A percentile compares a stretch with the other conserved stretches of the same genome.
Conservation (phyloP, 1,140 invertebrate genomes). For the Antheraea pernyi region DNA sequence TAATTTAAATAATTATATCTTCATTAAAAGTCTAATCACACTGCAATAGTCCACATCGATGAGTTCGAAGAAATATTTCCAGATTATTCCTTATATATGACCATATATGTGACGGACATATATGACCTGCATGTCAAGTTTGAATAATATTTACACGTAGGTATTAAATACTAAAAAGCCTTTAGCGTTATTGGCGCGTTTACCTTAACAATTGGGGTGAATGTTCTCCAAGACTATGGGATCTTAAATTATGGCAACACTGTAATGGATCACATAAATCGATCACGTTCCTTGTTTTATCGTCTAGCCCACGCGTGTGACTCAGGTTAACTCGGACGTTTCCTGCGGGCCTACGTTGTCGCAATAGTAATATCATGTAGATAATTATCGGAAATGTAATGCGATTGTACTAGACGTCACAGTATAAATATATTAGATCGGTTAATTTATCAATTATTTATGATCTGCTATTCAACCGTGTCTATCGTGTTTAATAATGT, state of each 20-base stretch:
- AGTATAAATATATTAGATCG: no score
- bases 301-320: slow-evolving; percentile 55
- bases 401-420: slow-evolving; percentile 2
- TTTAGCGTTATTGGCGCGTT: not conserved
- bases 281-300: slow-evolving; percentile 56
- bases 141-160: not conserved
- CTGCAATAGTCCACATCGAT: not conserved
- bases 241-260: slow-evolving; percentile 17
- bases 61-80: not conserved
- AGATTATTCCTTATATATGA: not conserved
- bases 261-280: slow-evolving; percentile 47
- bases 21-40: not conserved
- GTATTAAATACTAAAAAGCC: no score
- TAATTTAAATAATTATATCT: not conserved
- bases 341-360: slow-evolving; percentile 59
- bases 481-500: no score
- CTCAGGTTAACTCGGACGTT: slow-evolving; percentile 52
- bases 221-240: slow-evolving; percentile 26
- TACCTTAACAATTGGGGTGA: slow-evolving; percentile 37
- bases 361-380: slow-evolving; percentile 52
- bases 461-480: no score
- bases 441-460: no score
- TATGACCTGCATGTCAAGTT: not conserved
- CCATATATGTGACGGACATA: no score
- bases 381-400: slow-evolving; percentile 26